These are phyloP conservation scores for Temnothorax rugatulus DNA, from an alignment of 2,888 invertebrate species.

Conservation along the genomic window DNA sequence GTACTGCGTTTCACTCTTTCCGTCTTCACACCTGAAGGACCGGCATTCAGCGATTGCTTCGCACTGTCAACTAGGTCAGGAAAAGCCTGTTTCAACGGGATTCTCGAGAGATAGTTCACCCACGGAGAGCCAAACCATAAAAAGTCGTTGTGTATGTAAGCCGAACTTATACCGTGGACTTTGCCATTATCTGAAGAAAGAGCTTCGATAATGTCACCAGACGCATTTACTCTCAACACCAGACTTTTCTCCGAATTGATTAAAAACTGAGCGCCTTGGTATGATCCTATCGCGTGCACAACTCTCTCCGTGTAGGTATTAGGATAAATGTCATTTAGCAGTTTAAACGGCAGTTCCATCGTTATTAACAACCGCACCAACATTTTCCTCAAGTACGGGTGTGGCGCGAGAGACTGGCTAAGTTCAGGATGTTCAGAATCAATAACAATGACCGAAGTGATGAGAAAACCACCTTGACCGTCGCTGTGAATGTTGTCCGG, in stretches of 20 bases:
- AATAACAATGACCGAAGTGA: slow-evolving; percentile 88
- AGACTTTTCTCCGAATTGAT: slow-evolving; percentile 59
- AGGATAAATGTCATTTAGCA: slow-evolving; percentile 89
- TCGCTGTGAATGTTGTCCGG: slow-evolving; percentile 89
- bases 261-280: slow-evolving; percentile 63
- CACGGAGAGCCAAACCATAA: slow-evolving; percentile 91
- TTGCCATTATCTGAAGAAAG: slow-evolving; percentile 89
- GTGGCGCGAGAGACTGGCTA: slow-evolving; percentile 87
- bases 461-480: slow-evolving; percentile 90
- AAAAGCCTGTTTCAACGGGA: slow-evolving; percentile 88
- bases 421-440: slow-evolving; percentile 88
- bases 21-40: slow-evolving; percentile 40
- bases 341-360: slow-evolving; percentile 89
- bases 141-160: slow-evolving; percentile 89
- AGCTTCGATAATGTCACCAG: slow-evolving; percentile 91
- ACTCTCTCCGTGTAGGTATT: slow-evolving; percentile 89
- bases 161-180: slow-evolving; percentile 86
- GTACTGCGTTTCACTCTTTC: slow-evolving; percentile 67
- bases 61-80: slow-evolving; percentile 69
- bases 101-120: slow-evolving; percentile 89
- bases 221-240: slow-evolving; percentile 89
- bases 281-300: slow-evolving; percentile 86
- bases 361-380: slow-evolving; percentile 88
- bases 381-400: slow-evolving; percentile 90
- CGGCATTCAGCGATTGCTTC: slow-evolving; percentile 42